Conservation (phyloP, 2,888 invertebrate genomes). For the Sabellastarte sp. region DNA sequence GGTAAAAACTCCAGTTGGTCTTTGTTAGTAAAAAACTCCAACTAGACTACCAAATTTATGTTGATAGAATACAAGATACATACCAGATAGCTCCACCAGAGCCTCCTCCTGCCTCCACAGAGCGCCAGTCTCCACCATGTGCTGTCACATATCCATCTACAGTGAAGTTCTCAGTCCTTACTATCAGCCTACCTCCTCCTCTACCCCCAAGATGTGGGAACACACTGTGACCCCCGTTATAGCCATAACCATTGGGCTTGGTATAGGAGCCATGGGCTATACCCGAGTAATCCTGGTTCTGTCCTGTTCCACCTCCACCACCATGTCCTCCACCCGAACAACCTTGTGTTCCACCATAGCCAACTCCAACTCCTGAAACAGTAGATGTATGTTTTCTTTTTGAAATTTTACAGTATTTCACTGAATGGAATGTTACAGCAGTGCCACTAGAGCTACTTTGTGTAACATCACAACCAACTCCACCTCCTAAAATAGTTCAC, state of each 20-base stretch:
- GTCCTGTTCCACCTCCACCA: constrained; percentile 41
- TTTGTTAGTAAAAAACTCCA: too few relatives aligned
- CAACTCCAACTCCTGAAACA: constrained; percentile 30
- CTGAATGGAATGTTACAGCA: too few relatives aligned
- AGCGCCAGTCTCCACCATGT: constrained; percentile 35
- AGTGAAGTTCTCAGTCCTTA: constrained; percentile 35
- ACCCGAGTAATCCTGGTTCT: constrained; percentile 27
- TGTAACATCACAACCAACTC: too few relatives aligned
- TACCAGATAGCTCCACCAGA: constrained; percentile 42
- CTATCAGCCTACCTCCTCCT: constrained; percentile 36
- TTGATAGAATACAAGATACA: too few relatives aligned
- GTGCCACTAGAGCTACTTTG: too few relatives aligned
- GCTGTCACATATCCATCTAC: constrained; percentile 35
- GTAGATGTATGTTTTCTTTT: too few relatives aligned
- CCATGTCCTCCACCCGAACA: constrained; percentile 43
- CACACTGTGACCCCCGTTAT: constrained; percentile 38
- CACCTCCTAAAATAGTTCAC: too few relatives aligned
- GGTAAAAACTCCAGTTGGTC: too few relatives aligned
- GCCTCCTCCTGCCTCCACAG: constrained; percentile 40
- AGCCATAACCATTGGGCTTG: constrained; percentile 35
- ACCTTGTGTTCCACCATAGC: constrained; percentile 19
- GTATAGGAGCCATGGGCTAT: constrained; percentile 35
- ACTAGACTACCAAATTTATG: too few relatives aligned
- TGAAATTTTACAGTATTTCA: too few relatives aligned
- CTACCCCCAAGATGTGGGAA: constrained; percentile 37